A percentile compares a stretch with the other conserved stretches of the same genome.
Evolutionary conservation across 2,888 invertebrate genomes (phyloP).

Genomic region (Synanthedon tipuliformis): DNA sequence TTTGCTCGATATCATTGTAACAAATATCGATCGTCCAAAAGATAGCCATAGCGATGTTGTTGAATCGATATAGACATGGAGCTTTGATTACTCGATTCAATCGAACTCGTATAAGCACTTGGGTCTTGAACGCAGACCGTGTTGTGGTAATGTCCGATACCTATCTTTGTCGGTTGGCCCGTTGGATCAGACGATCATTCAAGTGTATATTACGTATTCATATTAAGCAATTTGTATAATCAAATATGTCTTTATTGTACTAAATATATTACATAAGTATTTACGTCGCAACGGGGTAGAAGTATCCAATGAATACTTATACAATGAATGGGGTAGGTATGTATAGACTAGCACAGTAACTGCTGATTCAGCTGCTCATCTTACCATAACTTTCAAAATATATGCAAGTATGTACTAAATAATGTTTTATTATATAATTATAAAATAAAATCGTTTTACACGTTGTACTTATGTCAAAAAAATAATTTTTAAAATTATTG

Average conservation of each 20-base stretch:
- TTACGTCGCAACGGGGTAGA: too few relatives aligned
- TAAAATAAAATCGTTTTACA: too few relatives aligned
- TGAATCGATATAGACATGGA: conserved; percentile 63
- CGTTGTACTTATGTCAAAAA: too few relatives aligned
- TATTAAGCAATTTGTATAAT: conserved; percentile 56
- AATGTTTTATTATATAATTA: too few relatives aligned
- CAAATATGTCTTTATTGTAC: background rate
- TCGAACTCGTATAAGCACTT: conserved; percentile 45
- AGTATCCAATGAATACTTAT: too few relatives aligned
- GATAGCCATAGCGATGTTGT: conserved; percentile 57
- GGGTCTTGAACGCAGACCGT: conserved; percentile 30
- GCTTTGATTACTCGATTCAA: conserved; percentile 65
- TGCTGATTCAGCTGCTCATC: too few relatives aligned
- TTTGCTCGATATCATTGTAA: conserved; percentile 48
- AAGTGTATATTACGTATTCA: conserved; percentile 51
- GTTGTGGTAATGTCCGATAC: conserved; percentile 57
- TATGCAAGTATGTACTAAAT: too few relatives aligned
- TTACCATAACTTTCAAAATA: too few relatives aligned
- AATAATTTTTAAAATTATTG: too few relatives aligned
- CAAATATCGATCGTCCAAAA: conserved; percentile 59
- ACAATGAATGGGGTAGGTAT: too few relatives aligned
- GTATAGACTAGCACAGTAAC: too few relatives aligned
- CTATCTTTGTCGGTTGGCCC: conserved; percentile 52
- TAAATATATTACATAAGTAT: too few relatives aligned
- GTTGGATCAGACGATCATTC: conserved; percentile 48